A percentile compares a stretch with the other conserved stretches of the same genome.
These are phyloP conservation scores for Microcebus ravelobensis DNA, from an alignment of 2,113 vertebrate genomes.

Conservation along the genomic window DNA sequence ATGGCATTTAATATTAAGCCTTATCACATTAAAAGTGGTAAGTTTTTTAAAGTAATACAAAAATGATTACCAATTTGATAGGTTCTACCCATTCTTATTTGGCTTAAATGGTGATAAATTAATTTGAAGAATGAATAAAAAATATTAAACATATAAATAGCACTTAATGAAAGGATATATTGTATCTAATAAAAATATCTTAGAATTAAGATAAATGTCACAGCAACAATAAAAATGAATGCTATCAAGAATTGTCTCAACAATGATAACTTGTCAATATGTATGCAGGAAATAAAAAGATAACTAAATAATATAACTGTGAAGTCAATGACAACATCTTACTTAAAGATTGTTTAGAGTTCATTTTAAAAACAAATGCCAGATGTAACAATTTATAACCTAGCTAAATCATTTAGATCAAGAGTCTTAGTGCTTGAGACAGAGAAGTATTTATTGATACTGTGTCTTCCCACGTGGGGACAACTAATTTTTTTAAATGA, in stretches of 20 bases:
- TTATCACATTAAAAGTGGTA: not conserved
- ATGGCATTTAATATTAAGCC: not conserved
- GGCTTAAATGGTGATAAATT: not conserved
- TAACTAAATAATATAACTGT: not conserved
- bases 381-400: not conserved
- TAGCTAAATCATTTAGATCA: not conserved
- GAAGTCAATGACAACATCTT: not conserved
- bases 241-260: not conserved
- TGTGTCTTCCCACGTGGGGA: not conserved
- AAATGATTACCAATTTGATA: not conserved
- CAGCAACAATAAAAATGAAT: not conserved
- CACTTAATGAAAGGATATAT: not conserved
- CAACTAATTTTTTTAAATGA: not conserved
- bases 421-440: not conserved
- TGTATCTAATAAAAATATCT: not conserved
- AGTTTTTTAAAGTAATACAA: not conserved
- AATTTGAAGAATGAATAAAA: not conserved
- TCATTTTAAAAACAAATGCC: not conserved
- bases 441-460: fast-evolving
- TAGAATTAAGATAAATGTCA: not conserved
- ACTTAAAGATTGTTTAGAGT: not conserved
- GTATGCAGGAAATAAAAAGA: not conserved
- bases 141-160: not conserved
- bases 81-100: not conserved
- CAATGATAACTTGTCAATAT: not conserved